Evolutionary conservation across 1,140 invertebrate species (phyloP).

Genomic region (Zaprionus camerounensis): DNA sequence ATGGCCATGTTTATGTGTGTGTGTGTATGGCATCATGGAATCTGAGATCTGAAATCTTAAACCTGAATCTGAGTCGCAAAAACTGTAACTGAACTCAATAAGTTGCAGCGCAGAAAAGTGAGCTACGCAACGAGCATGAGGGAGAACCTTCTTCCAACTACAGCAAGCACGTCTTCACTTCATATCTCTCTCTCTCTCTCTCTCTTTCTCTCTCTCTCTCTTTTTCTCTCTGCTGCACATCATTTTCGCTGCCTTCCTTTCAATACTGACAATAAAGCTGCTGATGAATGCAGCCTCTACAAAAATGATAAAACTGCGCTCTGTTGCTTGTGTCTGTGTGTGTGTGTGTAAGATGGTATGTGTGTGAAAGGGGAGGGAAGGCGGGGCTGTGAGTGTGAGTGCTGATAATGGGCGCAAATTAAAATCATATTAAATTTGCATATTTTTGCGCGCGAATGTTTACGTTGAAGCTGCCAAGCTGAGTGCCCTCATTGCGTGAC

Average conservation of each 20-base stretch:
- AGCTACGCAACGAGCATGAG: background rate
- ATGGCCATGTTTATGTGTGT: no score
- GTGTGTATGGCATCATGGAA: background rate
- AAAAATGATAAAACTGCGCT: constrained; percentile 13
- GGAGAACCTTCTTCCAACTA: background rate
- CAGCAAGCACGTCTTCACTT: background rate
- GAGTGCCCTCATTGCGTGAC: background rate
- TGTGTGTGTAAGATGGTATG: background rate
- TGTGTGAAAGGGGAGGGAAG: background rate
- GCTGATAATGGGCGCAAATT: constrained; percentile 56
- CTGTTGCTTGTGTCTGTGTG: background rate
- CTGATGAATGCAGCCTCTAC: background rate
- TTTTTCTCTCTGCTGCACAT: background rate
- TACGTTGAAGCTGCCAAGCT: constrained; percentile 1
- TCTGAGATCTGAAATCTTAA: constrained; percentile 1
- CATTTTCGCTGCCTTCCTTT: background rate
- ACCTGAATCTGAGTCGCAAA: background rate
- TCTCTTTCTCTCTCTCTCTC: background rate
- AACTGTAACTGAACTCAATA: background rate
- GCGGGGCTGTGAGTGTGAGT: background rate
- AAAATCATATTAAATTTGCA: constrained; percentile 83
- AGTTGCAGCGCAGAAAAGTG: background rate
- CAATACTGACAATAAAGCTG: background rate
- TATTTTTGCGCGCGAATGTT: constrained; percentile 36
- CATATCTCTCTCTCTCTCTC: background rate